Percentiles rank a stretch among this genome's conserved stretches.
These are phyloP conservation scores for western clawed frog (Xenopus tropicalis) DNA, from an alignment of 2,113 vertebrate genomes.

Conservation along the genomic window DNA sequence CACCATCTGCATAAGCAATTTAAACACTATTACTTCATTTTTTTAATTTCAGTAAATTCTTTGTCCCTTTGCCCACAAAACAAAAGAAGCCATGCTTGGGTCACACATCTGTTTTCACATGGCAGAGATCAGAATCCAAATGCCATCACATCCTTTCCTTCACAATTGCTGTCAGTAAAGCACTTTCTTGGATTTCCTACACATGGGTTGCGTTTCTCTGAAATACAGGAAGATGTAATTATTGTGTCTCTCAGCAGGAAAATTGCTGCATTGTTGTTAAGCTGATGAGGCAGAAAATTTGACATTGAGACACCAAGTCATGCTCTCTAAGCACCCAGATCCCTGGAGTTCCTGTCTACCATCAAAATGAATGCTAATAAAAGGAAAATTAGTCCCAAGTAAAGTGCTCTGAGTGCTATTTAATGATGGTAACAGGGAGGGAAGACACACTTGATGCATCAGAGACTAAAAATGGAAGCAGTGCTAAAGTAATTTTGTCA, in stretches of 20 bases:
- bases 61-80: conserved; percentile 51
- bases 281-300: conserved; percentile 26
- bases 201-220: background rate
- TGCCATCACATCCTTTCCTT: conserved; percentile 48
- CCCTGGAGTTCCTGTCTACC: too few species aligned
- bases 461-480: too few species aligned
- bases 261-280: conserved; percentile 34
- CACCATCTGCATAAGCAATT: too few species aligned
- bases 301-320: conserved; percentile 30
- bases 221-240: conserved; percentile 37
- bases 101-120: conserved; percentile 45
- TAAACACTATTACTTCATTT: background rate
- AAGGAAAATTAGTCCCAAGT: too few species aligned
- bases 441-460: too few species aligned
- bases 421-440: too few species aligned
- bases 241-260: conserved; percentile 29
- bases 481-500: too few species aligned
- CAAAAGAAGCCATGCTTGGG: conserved; percentile 49
- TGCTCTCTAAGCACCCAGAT: background rate
- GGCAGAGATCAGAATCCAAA: conserved; percentile 48
- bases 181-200: conserved; percentile 24
- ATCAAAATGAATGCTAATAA: too few species aligned
- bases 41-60: conserved; percentile 48
- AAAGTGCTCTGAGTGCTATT: too few species aligned
- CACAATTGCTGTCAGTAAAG: conserved; percentile 45